These are phyloP conservation scores for Rapana venosa DNA, from an alignment of 2,888 invertebrate genomes.

Conservation along the genomic window DNA sequence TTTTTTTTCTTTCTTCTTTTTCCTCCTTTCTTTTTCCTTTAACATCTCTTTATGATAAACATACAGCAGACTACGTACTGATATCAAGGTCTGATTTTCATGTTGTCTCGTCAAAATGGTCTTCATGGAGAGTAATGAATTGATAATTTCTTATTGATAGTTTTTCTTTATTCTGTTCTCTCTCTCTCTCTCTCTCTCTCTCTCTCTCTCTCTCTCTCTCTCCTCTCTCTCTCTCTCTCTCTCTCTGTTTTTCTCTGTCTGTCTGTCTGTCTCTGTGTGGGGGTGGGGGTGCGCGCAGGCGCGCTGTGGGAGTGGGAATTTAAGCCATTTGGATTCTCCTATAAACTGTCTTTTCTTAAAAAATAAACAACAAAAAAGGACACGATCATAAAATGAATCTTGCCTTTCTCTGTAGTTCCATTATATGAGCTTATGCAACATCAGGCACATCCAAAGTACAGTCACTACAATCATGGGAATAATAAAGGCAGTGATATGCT, in stretches of 20 bases:
- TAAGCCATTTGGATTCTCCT: no score
- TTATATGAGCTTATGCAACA: no score
- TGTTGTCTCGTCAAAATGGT: not conserved
- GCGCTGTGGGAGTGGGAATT: not conserved
- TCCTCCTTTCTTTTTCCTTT: slow-evolving; percentile 29
- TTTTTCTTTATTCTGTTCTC: slow-evolving; percentile 6
- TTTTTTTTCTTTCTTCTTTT: slow-evolving; percentile 28
- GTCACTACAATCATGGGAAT: no score
- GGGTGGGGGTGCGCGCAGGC: not conserved
- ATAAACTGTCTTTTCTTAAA: no score
- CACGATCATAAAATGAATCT: no score
- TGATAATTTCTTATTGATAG: no score
- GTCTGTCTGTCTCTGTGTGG: not conserved
- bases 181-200: slow-evolving; percentile 4
- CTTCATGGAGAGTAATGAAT: not conserved
- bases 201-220: slow-evolving; percentile 18
- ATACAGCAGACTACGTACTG: no score
- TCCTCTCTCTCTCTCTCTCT: slow-evolving; percentile 18
- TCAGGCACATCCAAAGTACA: no score
- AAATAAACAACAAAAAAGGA: no score
- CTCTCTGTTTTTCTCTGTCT: not conserved
- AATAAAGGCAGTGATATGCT: no score
- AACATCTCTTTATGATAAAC: not conserved
- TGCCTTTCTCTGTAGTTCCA: no score
- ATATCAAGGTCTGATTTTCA: no score